Base-by-base conservation (phyloP, 2,113 vertebrate genomes). In the Hirundichthys speculiger region DNA sequence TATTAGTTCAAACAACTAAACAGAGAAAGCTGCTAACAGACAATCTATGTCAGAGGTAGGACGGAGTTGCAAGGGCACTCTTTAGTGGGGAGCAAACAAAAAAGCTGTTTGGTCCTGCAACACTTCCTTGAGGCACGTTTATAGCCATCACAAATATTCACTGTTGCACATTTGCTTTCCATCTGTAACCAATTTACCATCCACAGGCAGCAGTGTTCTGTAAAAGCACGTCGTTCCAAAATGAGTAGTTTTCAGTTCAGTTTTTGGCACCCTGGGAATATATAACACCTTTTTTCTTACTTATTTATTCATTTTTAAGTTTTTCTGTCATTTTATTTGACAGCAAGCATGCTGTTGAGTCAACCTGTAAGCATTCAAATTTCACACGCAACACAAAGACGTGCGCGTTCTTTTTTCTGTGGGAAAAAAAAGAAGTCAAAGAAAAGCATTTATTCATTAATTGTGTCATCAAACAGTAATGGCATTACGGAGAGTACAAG, bases 181-280 rank as follows among this genome's bases (percentile, higher is more conserved):
- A 69, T 55, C 49, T 74, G 71, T 27, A 71, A 75, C 21, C 45
- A 41, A 70, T 73, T 84, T 73, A 64, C 73, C 58, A 39, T 57
- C 68, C 39, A 25, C 24, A 39, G 20, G 38, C 75, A 69, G n/a
- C 12, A 14, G 47, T 46, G 56, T 52, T 20, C 55, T 78, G 45
- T 50, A 42, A 16, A 25, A 34, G 38, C 13, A n/a, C 15, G 30
- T 21, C 27, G 34, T 7, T 55, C 30, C 59, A 8, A 68, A 71
- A 62, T 18, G 6, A 69, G 2, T 20, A 10, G 34, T 18, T 65
- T 21, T 55, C 45, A 66, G 57, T 18, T n/a, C 56, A 34, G 43
- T 56, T 69, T 40, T 64, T 59, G 69, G 30, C 57, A 59, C 40
- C 39, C 61, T 49, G n/a, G 49, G 64, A 85, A 68, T 42, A 60